Evolutionary conservation across 2,888 invertebrate species (phyloP), one percentile per base, ranked within the genome.

Genomic region (Tanypteryx hageni): DNA sequence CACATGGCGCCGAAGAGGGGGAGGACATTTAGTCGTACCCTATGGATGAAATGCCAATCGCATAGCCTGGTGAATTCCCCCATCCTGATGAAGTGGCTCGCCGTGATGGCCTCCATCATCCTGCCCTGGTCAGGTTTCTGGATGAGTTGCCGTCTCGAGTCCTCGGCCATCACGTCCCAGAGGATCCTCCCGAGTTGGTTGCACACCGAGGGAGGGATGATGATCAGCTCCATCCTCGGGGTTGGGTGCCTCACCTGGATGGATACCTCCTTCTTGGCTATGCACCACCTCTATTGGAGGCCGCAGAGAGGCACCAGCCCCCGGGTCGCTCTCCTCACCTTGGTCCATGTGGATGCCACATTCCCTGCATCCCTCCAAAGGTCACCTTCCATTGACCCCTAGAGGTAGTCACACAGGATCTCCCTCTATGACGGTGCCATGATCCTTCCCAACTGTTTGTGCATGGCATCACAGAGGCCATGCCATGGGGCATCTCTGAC

Each of bases 11-110:
- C 18, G 14, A 61, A 18, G 7, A 82, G 93, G 0, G 94, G 94
- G 1, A 95, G 93, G 4, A 94, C 94, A 84, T 94, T 93, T 11
- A 94, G 94, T 5, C 94, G 93, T 10, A 94, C 94, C 0, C 94
- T 93, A 93, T 95, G 95, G 31, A 95, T 93, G 92, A 95, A 95
- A 7, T 95, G 93, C 95, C 95, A 95, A 92, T 95, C 95, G 11
- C 94, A 94, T 93, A 95, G 95, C 9, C 94, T 91, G 57, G 94
- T 94, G 92, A 93, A 93, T 9, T 92, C 89, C 0, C 94, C 94
- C 0, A 92, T 83, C 0, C 93, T 86, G 22, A 94, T 92, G 93
- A 94, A 95, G 93, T 94, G 94, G 93, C 94, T 8, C 9, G 3
- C 4, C 3, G 85, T 2, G 18, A n/a, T 9, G 1, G n/a, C 58